Base-by-base conservation (phyloP, 2,113 vertebrate species). In the Mus spicilegus region DNA sequence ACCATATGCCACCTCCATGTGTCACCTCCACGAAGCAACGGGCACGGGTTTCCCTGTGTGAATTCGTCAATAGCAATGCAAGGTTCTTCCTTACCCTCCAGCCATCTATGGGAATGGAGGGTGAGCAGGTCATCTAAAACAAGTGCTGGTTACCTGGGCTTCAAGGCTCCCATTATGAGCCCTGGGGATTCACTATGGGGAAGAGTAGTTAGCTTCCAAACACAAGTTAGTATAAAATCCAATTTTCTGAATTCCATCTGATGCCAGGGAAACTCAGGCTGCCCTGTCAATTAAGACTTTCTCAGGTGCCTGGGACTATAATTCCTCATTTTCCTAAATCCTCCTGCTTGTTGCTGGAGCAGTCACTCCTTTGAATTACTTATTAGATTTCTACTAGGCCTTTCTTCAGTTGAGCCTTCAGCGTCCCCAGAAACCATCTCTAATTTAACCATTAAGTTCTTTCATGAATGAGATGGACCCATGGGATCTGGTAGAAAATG, bases 301-400 rank as follows among this genome's bases (percentile, higher is more conserved):
- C 87, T 54, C 1, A 11, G 73, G 88, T 81, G 36, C 58, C 67
- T 36, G 4, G 69, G 73, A 19, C 28, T 8, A 22, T 28, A 89
- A 49, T 8, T 67, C 24, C 24, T 91, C 87, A n/a, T 95, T 84
- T 92, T 70, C 80, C 78, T 78, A 69, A 84, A 30, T 51, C 88
- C 56, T 73, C 73, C 88, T 77, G 72, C 49, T 77, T 84, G 77
- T 63, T 80, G 73, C 28, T 20, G 72, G 75, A 87, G 78, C 24
- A 39, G 77, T 91, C 56, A 65, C 39, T 22, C 28, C 17, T 61
- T 67, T 73, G 85, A 93, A 73, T 93, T 67, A 67, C 84, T 91
- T 86, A 73, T 61, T 95, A 86, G 72, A 58, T 89, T 93, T 96
- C 78, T 77, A 54, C n/a, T 20, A 69, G 33, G 28, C 39, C 33